A percentile compares a stretch with the other conserved stretches of the same genome.
phyloP scores from a whole-genome alignment of 2,888 invertebrate genomes.

The Ophraella communa region DNA sequence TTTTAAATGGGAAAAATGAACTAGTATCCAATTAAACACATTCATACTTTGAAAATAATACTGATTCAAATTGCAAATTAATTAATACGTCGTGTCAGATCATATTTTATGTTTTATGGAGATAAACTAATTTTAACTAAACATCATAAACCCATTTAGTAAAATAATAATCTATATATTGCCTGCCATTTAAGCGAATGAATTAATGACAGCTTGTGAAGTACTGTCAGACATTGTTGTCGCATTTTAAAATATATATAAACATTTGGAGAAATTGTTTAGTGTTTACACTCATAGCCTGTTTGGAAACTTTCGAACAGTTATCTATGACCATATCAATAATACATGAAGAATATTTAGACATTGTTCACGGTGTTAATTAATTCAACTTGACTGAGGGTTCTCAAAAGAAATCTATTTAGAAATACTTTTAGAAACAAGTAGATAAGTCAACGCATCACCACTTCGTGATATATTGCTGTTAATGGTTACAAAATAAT shows the following conservation, averaged over 20 bases:
- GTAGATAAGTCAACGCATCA: too few relatives aligned
- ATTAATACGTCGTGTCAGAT: conserved; percentile 2
- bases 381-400: too few relatives aligned
- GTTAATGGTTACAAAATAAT: too few relatives aligned
- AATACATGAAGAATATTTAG: too few relatives aligned
- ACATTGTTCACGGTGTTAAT: too few relatives aligned
- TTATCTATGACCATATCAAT: too few relatives aligned
- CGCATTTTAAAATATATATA: background rate
- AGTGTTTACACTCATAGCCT: too few relatives aligned
- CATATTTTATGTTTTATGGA: background rate
- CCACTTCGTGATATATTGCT: too few relatives aligned
- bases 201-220: background rate
- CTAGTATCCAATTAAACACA: background rate
- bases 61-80: conserved; percentile 9
- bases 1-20: background rate
- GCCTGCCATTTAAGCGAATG: background rate
- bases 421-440: too few relatives aligned
- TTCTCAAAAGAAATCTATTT: too few relatives aligned
- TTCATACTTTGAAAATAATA: background rate
- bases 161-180: background rate
- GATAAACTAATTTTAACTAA: conserved; percentile 1
- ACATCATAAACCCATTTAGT: conserved; percentile 7
- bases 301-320: too few relatives aligned
- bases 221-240: background rate
- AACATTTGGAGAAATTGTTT: too few relatives aligned